Percentiles rank a stretch among this genome's conserved stretches.
phyloP scores from a whole-genome alignment of 2,888 invertebrate genomes.

The Cataglyphis altisquamis region DNA sequence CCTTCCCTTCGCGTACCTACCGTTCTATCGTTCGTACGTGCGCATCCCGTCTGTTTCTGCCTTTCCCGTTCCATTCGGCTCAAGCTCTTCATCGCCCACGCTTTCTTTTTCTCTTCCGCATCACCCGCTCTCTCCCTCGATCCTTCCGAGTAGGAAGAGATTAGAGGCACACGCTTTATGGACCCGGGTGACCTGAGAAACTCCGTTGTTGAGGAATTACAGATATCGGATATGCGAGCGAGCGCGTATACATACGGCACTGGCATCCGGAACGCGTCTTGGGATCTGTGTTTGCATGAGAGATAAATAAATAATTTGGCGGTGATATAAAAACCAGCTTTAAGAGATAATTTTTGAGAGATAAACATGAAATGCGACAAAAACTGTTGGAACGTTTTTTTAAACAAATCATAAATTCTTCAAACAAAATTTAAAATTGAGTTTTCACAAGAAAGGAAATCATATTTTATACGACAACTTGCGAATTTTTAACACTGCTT shows the following conservation, averaged over 20 bases:
- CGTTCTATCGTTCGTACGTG: slow-evolving; percentile 53
- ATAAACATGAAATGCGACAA: neutral
- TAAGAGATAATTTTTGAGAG: neutral
- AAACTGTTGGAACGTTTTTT: neutral
- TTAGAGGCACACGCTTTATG: slow-evolving; percentile 68
- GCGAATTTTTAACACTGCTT: neutral
- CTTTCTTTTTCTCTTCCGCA: slow-evolving; percentile 6
- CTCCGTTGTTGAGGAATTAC: slow-evolving; percentile 76
- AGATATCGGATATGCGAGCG: slow-evolving; percentile 74
- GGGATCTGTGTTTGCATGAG: slow-evolving; percentile 31
- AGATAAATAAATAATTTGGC: slow-evolving; percentile 8
- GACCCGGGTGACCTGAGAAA: slow-evolving; percentile 74
- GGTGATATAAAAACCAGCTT: neutral
- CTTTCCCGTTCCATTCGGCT: slow-evolving; percentile 62
- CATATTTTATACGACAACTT: neutral
- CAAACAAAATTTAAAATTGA: neutral
- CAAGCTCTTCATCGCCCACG: slow-evolving; percentile 50
- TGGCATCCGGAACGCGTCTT: slow-evolving; percentile 11
- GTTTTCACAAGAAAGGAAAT: neutral
- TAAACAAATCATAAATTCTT: neutral
- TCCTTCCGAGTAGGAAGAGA: slow-evolving; percentile 35
- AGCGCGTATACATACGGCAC: slow-evolving; percentile 22
- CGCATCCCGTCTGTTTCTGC: slow-evolving; percentile 69
- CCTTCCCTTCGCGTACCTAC: slow-evolving; percentile 50
- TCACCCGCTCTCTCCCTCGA: slow-evolving; percentile 28